These are phyloP conservation scores for Eidolon helvum DNA, from an alignment of 2,113 vertebrate species.

Conservation along the genomic window DNA sequence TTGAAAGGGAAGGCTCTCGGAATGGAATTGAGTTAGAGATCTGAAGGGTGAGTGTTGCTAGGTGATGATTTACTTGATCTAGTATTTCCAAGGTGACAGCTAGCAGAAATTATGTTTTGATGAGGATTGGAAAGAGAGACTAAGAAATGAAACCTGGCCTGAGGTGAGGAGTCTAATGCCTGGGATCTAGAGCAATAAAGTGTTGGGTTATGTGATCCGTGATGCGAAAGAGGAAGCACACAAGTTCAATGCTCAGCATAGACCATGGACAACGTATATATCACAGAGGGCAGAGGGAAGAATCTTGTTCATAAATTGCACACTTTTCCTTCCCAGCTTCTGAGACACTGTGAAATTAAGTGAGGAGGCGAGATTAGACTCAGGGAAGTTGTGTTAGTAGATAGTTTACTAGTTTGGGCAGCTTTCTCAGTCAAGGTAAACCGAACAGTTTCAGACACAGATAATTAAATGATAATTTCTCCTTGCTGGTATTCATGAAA, in stretches of 20 bases:
- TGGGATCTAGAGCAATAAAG: neutral
- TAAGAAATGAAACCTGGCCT: neutral
- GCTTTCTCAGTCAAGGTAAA: neutral
- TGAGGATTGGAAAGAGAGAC: neutral
- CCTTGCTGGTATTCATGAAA: neutral
- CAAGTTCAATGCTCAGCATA: neutral
- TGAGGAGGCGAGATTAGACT: neutral
- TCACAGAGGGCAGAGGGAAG: neutral
- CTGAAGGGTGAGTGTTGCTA: neutral
- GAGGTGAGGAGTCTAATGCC: neutral
- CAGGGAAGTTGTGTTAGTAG: neutral
- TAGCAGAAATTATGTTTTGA: neutral
- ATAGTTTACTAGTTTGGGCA: neutral
- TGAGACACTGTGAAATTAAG: neutral
- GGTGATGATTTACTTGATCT: neutral
- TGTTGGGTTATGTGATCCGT: neutral
- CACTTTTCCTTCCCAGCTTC: neutral
- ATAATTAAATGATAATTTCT: constrained; percentile 22
- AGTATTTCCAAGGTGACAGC: neutral
- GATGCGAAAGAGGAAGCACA: neutral
- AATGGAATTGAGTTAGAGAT: neutral
- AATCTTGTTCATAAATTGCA: neutral
- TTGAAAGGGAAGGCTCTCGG: neutral
- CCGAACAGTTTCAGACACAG: neutral
- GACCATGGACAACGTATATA: neutral